These are phyloP conservation scores for Sinelater perroti DNA, from an alignment of 2,888 invertebrate species.

Conservation along the genomic window DNA sequence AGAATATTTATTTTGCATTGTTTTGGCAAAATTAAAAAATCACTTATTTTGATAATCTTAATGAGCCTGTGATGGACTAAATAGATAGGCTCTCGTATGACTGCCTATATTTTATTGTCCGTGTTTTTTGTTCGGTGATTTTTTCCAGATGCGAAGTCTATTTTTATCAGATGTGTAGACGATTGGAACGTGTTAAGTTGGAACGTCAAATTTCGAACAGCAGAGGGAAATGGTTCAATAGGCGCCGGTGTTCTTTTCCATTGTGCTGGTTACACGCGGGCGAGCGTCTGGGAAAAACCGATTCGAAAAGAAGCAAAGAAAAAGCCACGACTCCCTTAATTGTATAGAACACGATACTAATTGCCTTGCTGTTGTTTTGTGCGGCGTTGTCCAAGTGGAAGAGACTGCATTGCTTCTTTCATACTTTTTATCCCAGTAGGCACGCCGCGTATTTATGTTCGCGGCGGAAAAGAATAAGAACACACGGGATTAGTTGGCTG, in stretches of 20 bases:
- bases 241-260: constrained; percentile 37
- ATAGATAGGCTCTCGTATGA: too few relatives aligned
- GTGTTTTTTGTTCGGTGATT: too few relatives aligned
- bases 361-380: constrained; percentile 60
- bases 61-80: too few relatives aligned
- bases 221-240: constrained; percentile 30
- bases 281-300: constrained; percentile 40
- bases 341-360: constrained; percentile 61
- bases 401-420: constrained; percentile 48
- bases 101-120: too few relatives aligned
- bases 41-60: too few relatives aligned
- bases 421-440: constrained; percentile 48
- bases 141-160: too few relatives aligned
- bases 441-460: constrained; percentile 57
- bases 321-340: constrained; percentile 57
- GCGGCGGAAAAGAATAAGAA: constrained; percentile 58
- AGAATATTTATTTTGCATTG: too few relatives aligned
- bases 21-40: too few relatives aligned
- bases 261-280: constrained; percentile 39
- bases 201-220: constrained; percentile 15
- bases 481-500: constrained; percentile 58
- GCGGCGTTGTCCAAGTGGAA: constrained; percentile 57
- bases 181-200: too few relatives aligned
- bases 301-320: constrained; percentile 37
- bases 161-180: too few relatives aligned